These are phyloP conservation scores for Ochropacha duplaris DNA, from an alignment of 2,888 invertebrate genomes.

Conservation along the genomic window DNA sequence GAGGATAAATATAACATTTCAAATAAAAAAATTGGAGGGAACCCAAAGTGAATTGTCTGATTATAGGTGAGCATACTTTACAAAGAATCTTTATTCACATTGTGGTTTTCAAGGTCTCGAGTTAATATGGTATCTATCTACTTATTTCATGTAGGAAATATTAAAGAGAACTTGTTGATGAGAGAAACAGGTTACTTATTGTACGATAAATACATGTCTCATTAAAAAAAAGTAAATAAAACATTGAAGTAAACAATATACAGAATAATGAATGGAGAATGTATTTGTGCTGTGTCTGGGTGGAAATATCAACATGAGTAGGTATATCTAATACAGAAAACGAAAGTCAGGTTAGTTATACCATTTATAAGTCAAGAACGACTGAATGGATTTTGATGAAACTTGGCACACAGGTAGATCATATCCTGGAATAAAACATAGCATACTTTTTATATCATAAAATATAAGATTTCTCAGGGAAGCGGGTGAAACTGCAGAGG, in stretches of 20 bases:
- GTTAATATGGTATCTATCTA: background rate
- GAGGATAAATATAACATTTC: constrained; percentile 75
- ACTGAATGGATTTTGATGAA: too few relatives aligned
- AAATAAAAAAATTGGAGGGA: constrained; percentile 70
- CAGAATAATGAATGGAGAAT: too few relatives aligned
- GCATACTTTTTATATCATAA: too few relatives aligned
- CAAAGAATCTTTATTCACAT: background rate
- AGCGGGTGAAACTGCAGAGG: too few relatives aligned
- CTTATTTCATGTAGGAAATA: background rate
- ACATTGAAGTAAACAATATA: too few relatives aligned
- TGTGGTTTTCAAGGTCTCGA: background rate
- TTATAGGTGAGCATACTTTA: constrained; percentile 50
- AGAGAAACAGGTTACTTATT: background rate
- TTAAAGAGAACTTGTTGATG: background rate
- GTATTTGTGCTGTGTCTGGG: background rate
- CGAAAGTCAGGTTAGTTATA: too few relatives aligned
- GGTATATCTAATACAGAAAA: too few relatives aligned
- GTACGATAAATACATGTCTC: background rate
- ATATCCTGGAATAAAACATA: too few relatives aligned
- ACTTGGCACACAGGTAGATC: too few relatives aligned
- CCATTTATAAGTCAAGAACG: too few relatives aligned
- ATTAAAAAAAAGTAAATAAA: background rate
- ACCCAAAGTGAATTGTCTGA: constrained; percentile 66
- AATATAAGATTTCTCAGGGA: too few relatives aligned
- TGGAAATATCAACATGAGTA: too few relatives aligned